Evolutionary conservation across 2,113 vertebrate genomes (phyloP), one percentile per base, ranked within the genome.

Genomic region (Mastomys coucha): DNA sequence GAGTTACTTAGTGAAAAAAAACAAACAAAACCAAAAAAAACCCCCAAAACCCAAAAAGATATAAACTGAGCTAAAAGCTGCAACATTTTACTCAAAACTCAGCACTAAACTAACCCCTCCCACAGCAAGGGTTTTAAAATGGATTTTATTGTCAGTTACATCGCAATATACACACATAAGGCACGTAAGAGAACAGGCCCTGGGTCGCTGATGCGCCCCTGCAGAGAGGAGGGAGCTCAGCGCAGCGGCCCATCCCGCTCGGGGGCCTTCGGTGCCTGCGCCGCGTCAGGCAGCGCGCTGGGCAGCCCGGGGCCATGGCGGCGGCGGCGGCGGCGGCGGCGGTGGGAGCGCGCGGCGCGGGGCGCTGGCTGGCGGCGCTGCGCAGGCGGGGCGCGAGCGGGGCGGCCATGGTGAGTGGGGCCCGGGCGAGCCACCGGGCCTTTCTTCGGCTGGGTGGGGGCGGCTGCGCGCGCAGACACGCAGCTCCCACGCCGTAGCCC

Each of bases 391-490:
- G 28, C 28, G 80, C 28, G 63, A 31, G 86, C 51, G 39, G 95
- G 33, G 94, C 91, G 53, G 93, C 97, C 20, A 93, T 93, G 98
- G 98, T 98, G 97, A 98, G 98, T 96, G 91, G 78, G 33, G 16
- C 42, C 24, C 0, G 77, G 22, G 49, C 39, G 11, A 0, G 80
- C 70, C 16, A 11, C 31, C 28, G 11, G 58, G 60, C 26, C 16
- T 14, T 19, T n/a, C 12, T 14, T 19, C 42, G 12, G n/a, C 20
- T 22, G 5, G 76, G 3, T 36, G 0, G 63, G 22, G 42, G 0
- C 33, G 22, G 42, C 85, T n/a, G 45, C 85, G 80, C 53, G 80
- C 53, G 80, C 53, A 82, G 36, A 24, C 81, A 58, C 53, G 80
- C 53, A 3, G 53, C 80, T 58, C 80, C 53, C 81, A 45, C 82